Conservation (phyloP, 1,140 invertebrate genomes). For the Phocides pigmalion region DNA sequence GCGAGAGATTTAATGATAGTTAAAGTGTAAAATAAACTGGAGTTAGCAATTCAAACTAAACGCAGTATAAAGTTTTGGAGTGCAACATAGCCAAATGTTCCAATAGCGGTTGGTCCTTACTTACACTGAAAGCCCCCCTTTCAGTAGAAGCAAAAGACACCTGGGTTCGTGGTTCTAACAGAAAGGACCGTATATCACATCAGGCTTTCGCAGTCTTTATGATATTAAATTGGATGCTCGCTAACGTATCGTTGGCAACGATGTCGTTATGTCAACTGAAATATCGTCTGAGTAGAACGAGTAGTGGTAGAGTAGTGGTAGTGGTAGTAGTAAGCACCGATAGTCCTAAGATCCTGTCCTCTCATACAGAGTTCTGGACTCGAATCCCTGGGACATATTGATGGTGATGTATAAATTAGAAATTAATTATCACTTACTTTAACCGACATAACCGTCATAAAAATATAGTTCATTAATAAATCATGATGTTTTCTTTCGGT, state of each 20-base stretch:
- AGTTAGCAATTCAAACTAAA: constrained; percentile 5
- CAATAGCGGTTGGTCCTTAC: not conserved
- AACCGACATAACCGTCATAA: too few species aligned
- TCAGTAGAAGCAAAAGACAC: constrained; percentile 1
- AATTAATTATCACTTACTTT: too few species aligned
- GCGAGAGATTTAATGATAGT: too few species aligned
- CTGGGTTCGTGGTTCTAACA: constrained; percentile 6
- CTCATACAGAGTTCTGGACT: too few species aligned
- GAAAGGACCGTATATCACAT: constrained; percentile 6
- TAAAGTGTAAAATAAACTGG: too few species aligned
- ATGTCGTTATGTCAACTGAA: not conserved
- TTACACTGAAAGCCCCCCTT: constrained; percentile 12
- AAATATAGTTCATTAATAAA: too few species aligned
- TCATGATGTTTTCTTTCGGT: too few species aligned
- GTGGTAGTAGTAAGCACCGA: too few species aligned
- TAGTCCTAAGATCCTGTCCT: too few species aligned
- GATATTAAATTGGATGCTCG: not conserved
- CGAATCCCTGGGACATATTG: too few species aligned
- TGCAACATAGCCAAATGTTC: not conserved
- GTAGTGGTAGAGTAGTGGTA: too few species aligned
- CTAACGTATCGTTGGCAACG: not conserved
- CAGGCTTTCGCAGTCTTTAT: constrained; percentile 5
- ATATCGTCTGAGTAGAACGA: not conserved
- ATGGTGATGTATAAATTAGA: too few species aligned
- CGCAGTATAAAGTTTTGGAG: not conserved